Percentiles rank a stretch among this genome's conserved stretches.
phyloP scores from a whole-genome alignment of 2,113 vertebrate genomes.

The Lepisosteus oculatus region DNA sequence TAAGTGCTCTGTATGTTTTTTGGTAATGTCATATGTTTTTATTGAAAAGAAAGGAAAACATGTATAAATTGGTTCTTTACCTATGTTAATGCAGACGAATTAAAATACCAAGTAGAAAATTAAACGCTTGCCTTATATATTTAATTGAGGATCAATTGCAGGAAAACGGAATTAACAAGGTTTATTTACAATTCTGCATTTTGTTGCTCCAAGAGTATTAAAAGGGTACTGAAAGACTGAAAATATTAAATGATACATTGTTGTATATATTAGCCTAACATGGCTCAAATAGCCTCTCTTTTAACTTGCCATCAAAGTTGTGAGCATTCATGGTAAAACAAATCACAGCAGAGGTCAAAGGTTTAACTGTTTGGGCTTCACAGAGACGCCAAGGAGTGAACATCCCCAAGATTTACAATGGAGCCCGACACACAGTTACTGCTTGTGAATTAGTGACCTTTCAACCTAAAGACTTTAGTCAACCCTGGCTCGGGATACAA shows the following conservation, averaged over 20 bases:
- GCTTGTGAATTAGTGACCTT: conserved; percentile 44
- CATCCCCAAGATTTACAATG: conserved; percentile 48
- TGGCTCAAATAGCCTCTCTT: conserved; percentile 50
- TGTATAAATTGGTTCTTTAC: no score
- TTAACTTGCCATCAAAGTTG: conserved; percentile 52
- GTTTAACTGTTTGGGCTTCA: conserved; percentile 60
- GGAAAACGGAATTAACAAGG: neutral
- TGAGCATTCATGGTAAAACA: conserved; percentile 54
- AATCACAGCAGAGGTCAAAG: conserved; percentile 55
- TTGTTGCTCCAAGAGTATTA: neutral
- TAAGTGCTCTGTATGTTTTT: no score
- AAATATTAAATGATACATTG: conserved; percentile 4
- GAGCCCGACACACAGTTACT: conserved; percentile 41
- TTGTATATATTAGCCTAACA: conserved; percentile 35
- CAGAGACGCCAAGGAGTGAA: conserved; percentile 53
- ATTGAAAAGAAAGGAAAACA: no score
- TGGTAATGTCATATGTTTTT: no score
- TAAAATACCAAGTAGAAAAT: no score
- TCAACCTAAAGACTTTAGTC: conserved; percentile 9
- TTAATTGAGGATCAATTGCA: no score
- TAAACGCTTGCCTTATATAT: no score
- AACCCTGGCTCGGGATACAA: conserved; percentile 1
- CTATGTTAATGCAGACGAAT: no score
- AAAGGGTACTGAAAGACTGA: neutral
- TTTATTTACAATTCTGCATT: neutral